Evolutionary conservation across 2,113 vertebrate species (phyloP).

Genomic region (Brevimyrus niger): DNA sequence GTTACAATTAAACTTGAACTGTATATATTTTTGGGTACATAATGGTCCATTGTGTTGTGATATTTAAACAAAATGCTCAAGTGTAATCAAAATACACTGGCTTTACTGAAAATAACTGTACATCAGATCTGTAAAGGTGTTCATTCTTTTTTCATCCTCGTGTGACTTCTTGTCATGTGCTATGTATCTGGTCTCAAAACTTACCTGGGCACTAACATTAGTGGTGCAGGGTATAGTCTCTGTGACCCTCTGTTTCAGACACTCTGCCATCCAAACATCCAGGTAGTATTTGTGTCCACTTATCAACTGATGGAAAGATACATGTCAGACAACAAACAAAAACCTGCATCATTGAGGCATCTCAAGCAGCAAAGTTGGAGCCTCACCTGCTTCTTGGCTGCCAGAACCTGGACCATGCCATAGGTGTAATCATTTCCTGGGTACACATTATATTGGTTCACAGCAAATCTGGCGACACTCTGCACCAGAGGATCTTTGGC

Average conservation of each 20-base stretch:
- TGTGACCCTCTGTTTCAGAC: background rate
- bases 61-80: background rate
- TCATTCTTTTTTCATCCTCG: background rate
- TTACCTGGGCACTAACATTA: background rate
- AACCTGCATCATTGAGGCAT: background rate
- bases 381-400: background rate
- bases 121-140: background rate
- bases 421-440: background rate
- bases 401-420: background rate
- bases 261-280: conserved; percentile 12
- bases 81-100: background rate
- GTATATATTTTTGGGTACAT: background rate
- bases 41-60: background rate
- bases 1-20: background rate
- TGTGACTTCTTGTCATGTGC: background rate
- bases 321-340: background rate
- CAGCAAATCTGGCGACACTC: background rate
- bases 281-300: conserved; percentile 1
- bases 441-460: conserved; percentile 1
- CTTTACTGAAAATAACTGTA: background rate
- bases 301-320: background rate
- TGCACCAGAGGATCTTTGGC: conserved; percentile 4
- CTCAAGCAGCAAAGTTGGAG: background rate
- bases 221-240: background rate
- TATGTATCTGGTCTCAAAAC: background rate